Evolutionary conservation across 2,888 invertebrate genomes (phyloP).

Genomic region (Chydorus sphaericus): DNA sequence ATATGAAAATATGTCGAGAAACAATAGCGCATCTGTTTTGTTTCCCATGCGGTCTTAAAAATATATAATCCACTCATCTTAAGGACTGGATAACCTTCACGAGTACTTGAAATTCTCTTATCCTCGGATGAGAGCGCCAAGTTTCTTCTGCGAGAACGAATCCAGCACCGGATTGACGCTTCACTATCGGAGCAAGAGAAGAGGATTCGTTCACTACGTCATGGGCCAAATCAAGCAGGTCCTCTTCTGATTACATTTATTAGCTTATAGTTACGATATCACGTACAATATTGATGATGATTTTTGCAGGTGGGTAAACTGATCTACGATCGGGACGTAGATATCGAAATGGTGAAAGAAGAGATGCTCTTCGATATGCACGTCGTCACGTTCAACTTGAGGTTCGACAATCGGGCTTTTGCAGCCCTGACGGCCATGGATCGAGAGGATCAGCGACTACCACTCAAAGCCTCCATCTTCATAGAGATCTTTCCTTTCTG

Average conservation of each 20-base stretch:
- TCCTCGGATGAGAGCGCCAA: constrained; percentile 76
- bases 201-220: constrained; percentile 90
- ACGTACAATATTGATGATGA: neutral
- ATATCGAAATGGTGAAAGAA: constrained; percentile 75
- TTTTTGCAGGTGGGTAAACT: constrained; percentile 62
- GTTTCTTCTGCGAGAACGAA: constrained; percentile 93
- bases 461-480: constrained; percentile 73
- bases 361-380: constrained; percentile 77
- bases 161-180: constrained; percentile 78
- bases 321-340: constrained; percentile 89
- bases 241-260: too few relatives aligned
- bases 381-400: constrained; percentile 83
- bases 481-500: constrained; percentile 98
- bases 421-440: constrained; percentile 69
- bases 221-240: constrained; percentile 89
- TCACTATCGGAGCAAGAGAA: constrained; percentile 81
- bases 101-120: constrained; percentile 94
- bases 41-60: too few relatives aligned
- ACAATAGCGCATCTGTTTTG: too few relatives aligned
- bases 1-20: too few relatives aligned
- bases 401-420: constrained; percentile 86
- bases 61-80: constrained; percentile 1
- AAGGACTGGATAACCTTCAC: constrained; percentile 76
- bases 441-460: constrained; percentile 72
- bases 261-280: neutral